These are phyloP conservation scores for Cotesia congregata DNA, from an alignment of 2,888 invertebrate species.

Conservation along the genomic window DNA sequence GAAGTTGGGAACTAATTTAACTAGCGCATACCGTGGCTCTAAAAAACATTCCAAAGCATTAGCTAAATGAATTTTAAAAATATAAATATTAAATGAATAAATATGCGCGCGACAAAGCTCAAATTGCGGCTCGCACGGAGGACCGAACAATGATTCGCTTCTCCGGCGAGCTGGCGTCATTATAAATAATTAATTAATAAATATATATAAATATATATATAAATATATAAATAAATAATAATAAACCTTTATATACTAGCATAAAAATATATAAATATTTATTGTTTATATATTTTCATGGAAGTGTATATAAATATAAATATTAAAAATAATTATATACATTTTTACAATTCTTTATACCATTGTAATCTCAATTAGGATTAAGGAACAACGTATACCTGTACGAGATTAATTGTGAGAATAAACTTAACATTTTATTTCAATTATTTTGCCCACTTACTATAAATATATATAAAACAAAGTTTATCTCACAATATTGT, in stretches of 20 bases:
- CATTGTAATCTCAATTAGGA: constrained; percentile 49
- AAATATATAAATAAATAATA: constrained; percentile 45
- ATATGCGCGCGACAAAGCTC: constrained; percentile 67
- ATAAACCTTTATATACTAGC: constrained; percentile 12
- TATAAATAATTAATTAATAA: constrained; percentile 58
- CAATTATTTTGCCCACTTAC: neutral
- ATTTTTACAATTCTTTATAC: constrained; percentile 56
- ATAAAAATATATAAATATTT: constrained; percentile 43
- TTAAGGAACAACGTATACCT: constrained; percentile 34
- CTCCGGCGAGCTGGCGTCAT: constrained; percentile 70
- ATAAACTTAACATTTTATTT: neutral
- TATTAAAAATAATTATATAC: constrained; percentile 48
- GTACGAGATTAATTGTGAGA: constrained; percentile 30
- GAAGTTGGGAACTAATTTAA: constrained; percentile 19
- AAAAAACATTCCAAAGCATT: constrained; percentile 18
- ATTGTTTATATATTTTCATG: constrained; percentile 35
- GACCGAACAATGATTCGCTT: constrained; percentile 66
- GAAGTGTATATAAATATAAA: constrained; percentile 39
- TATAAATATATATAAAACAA: constrained; percentile 23
- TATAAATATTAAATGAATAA: constrained; percentile 31
- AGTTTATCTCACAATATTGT: neutral
- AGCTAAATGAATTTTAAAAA: constrained; percentile 19
- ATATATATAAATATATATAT: constrained; percentile 30
- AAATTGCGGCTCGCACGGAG: constrained; percentile 70
- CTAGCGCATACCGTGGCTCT: constrained; percentile 48